A percentile compares a stretch with the other conserved stretches of the same genome.
Evolutionary conservation across 2,113 vertebrate species (phyloP).

Genomic region (Sinosuthora webbiana): DNA sequence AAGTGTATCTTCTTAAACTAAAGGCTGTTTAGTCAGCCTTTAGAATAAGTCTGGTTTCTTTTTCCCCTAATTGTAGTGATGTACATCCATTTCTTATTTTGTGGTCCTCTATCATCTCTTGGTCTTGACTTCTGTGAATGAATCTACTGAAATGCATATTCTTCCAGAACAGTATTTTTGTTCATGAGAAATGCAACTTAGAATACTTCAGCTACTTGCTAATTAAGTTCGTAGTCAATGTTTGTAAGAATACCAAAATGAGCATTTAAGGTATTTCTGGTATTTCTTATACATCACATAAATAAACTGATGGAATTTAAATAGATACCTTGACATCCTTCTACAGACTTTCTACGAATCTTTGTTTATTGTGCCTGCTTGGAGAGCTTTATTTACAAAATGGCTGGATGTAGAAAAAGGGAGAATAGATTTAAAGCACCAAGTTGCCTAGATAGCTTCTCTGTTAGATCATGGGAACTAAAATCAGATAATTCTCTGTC

Average conservation of each 20-base stretch:
- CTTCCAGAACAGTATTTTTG: background rate
- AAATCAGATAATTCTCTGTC: conserved; percentile 25
- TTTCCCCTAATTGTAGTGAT: background rate
- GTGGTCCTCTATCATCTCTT: background rate
- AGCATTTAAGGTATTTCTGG: background rate
- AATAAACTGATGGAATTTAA: background rate
- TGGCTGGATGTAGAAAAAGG: background rate
- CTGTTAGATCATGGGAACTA: conserved; percentile 53
- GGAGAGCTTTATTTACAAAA: background rate
- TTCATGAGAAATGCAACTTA: background rate
- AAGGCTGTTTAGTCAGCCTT: background rate
- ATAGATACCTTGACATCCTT: background rate
- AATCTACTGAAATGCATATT: background rate
- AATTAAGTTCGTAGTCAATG: background rate
- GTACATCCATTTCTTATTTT: background rate
- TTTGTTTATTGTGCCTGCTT: background rate
- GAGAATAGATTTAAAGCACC: background rate
- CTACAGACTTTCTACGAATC: background rate
- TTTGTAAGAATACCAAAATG: background rate
- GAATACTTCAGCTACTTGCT: background rate
- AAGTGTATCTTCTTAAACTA: background rate
- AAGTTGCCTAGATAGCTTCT: conserved; percentile 24
- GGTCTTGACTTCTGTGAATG: background rate
- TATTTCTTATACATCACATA: background rate
- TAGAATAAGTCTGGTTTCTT: background rate